Conservation (phyloP, 2,797 vertebrate species). For the Aldrovandia affinis region DNA sequence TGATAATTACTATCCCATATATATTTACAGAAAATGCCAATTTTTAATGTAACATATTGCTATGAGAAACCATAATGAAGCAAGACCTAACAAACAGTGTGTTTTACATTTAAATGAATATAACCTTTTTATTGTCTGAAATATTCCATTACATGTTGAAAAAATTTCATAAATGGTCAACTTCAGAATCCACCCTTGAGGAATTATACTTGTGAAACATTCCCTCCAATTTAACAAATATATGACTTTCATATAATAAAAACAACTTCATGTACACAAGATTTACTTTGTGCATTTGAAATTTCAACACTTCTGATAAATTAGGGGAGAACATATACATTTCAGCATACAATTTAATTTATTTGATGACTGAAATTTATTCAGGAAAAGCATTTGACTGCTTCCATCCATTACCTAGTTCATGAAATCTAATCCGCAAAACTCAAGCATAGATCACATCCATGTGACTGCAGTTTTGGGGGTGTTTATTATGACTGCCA, state of each 20-base stretch:
- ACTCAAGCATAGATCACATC: background rate
- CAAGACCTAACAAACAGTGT: background rate
- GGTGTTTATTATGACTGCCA: background rate
- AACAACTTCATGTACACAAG: background rate
- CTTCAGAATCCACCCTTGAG: background rate
- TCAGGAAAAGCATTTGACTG: background rate
- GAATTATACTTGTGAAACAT: background rate
- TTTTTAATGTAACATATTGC: background rate
- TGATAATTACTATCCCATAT: background rate
- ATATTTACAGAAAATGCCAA: background rate
- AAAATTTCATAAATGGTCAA: background rate
- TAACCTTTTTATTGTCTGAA: conserved; percentile 18
- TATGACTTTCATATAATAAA: background rate
- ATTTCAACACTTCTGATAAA: background rate
- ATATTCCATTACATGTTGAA: conserved; percentile 5
- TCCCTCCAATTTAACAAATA: background rate
- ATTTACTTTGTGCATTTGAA: conserved; percentile 13
- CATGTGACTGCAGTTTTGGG: background rate
- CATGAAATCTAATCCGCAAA: background rate
- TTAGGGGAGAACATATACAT: background rate
- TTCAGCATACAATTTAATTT: background rate
- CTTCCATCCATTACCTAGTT: background rate
- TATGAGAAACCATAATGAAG: background rate
- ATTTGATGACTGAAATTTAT: background rate
- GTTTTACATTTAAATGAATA: background rate